Evolutionary conservation across 2,888 invertebrate species (phyloP).

Genomic region (Mycalesis mineus): DNA sequence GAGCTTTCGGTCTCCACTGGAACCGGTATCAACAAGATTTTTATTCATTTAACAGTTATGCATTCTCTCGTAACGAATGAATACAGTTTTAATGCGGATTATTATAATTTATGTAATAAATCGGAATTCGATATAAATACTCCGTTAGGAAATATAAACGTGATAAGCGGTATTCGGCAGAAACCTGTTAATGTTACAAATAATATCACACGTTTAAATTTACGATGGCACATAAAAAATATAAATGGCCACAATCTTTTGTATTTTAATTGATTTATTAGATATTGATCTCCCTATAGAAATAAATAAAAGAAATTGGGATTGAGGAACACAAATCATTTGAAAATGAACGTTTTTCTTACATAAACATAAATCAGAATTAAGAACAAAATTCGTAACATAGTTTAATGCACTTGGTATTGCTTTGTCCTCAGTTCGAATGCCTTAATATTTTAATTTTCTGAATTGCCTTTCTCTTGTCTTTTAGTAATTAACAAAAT

Average conservation of each 20-base stretch:
- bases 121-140: conserved; percentile 6
- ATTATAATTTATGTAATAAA: conserved; percentile 16
- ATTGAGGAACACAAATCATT: not conserved
- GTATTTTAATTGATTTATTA: not conserved
- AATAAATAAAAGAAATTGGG: not conserved
- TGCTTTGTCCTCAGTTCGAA: too few species aligned
- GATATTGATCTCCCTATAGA: not conserved
- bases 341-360: too few species aligned
- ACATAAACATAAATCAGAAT: too few species aligned
- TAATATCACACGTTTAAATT: not conserved
- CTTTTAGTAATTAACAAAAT: too few species aligned
- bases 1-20: conserved; percentile 7
- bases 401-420: too few species aligned
- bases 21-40: conserved; percentile 11
- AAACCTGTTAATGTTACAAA: not conserved
- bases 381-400: too few species aligned
- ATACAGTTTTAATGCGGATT: conserved; percentile 8
- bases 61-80: conserved; percentile 11
- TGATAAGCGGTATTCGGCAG: conserved; percentile 4
- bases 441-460: too few species aligned
- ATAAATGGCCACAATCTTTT: not conserved
- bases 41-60: conserved; percentile 14
- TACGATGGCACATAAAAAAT: not conserved
- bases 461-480: too few species aligned
- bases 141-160: conserved; percentile 11